Evolutionary conservation across 2,113 vertebrate genomes (phyloP).

Genomic region (Benitochromis conjunctus): DNA sequence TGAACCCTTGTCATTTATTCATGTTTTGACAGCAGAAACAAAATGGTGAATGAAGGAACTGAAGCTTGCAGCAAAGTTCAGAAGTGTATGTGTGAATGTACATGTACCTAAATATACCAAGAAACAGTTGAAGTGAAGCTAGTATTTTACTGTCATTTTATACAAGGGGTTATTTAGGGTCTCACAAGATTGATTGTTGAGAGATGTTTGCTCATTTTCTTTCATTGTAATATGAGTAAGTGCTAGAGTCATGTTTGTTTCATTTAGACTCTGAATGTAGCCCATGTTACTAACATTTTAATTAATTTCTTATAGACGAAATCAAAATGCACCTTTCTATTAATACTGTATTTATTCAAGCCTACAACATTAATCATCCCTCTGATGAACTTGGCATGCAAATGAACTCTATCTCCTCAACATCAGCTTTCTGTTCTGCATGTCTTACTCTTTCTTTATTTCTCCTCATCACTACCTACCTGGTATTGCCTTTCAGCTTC

Average conservation of each 20-base stretch:
- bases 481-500: conserved; percentile 46
- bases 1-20: conserved; percentile 46
- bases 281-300: neutral
- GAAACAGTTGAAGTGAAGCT: neutral
- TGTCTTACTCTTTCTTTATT: neutral
- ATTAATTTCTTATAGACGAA: neutral
- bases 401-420: conserved; percentile 2
- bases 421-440: neutral
- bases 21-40: conserved; percentile 30
- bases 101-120: neutral
- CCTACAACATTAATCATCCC: neutral
- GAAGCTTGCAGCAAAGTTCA: conserved; percentile 15
- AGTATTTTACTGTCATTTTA: neutral
- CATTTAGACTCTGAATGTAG: neutral
- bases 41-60: neutral
- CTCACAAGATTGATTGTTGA: neutral
- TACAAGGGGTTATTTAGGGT: neutral
- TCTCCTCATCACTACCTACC: neutral
- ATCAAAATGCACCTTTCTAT: conserved; percentile 2
- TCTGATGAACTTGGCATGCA: conserved; percentile 39
- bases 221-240: neutral
- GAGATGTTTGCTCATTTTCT: neutral
- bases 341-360: neutral
- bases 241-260: neutral
- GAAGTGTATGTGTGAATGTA: neutral